Percentiles rank a stretch among this genome's conserved stretches.
phyloP scores from a whole-genome alignment of 2,888 invertebrate genomes.

The Pachycephus smyrnensis region DNA sequence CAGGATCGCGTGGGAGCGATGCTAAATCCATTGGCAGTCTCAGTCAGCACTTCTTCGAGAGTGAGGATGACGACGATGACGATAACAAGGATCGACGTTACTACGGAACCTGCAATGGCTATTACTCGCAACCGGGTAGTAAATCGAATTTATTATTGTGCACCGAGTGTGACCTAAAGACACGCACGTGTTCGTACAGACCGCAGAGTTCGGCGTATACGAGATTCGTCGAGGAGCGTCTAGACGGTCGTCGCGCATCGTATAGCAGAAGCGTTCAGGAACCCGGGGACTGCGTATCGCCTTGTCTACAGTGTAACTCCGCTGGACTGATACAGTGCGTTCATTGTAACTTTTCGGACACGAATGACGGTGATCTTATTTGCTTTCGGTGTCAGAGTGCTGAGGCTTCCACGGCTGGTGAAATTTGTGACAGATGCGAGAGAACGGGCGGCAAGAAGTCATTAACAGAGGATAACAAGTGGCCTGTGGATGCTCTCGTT shows the following conservation, averaged over 20 bases:
- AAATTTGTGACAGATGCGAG: conserved; percentile 51
- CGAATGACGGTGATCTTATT: conserved; percentile 57
- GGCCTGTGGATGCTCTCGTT: conserved; percentile 54
- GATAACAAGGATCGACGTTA: conserved; percentile 39
- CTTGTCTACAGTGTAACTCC: conserved; percentile 43
- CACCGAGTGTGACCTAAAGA: conserved; percentile 59
- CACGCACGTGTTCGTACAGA: conserved; percentile 54
- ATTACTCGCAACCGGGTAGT: conserved; percentile 59
- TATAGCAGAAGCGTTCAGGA: background rate
- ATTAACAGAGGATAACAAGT: conserved; percentile 42
- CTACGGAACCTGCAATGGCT: conserved; percentile 60
- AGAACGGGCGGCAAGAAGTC: conserved; percentile 33
- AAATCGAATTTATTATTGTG: conserved; percentile 62
- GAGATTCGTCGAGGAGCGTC: conserved; percentile 54
- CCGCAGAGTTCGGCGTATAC: conserved; percentile 49
- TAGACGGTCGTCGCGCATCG: conserved; percentile 34
- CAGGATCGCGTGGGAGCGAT: conserved; percentile 39
- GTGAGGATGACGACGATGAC: conserved; percentile 54
- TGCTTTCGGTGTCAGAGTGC: conserved; percentile 60
- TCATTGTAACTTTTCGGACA: conserved; percentile 40
- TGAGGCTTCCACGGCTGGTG: conserved; percentile 33
- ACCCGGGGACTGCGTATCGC: conserved; percentile 31
- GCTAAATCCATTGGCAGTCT: conserved; percentile 62
- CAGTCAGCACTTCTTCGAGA: conserved; percentile 61
- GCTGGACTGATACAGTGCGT: conserved; percentile 30